Evolutionary conservation across 2,888 invertebrate species (phyloP).

Genomic region (Stegophylla sp.): DNA sequence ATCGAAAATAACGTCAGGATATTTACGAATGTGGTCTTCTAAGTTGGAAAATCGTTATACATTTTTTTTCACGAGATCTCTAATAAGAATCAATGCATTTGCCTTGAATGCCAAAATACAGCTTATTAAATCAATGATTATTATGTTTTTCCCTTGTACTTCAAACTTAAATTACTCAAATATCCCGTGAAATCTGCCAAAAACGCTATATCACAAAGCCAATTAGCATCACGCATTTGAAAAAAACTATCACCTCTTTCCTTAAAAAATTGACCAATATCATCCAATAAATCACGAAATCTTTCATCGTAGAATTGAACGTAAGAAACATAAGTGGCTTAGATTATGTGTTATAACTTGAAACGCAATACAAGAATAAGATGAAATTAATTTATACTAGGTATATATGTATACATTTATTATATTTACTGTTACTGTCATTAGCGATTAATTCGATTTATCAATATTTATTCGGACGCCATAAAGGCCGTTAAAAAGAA

Average conservation of each 20-base stretch:
- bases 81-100: background rate
- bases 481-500: slow-evolving; percentile 11
- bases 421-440: slow-evolving; percentile 25
- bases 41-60: background rate
- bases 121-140: background rate
- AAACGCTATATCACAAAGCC: background rate
- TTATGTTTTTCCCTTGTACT: background rate
- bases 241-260: too few relatives aligned
- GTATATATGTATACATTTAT: background rate
- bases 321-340: too few relatives aligned
- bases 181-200: background rate
- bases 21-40: slow-evolving; percentile 10
- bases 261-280: background rate
- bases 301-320: too few relatives aligned
- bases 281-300: background rate
- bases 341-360: too few relatives aligned
- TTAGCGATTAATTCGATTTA: slow-evolving; percentile 16
- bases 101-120: background rate
- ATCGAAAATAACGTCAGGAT: slow-evolving; percentile 3
- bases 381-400: too few relatives aligned
- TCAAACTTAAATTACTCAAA: background rate
- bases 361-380: too few relatives aligned
- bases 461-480: slow-evolving; percentile 9
- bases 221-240: too few relatives aligned
- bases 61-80: slow-evolving; percentile 4